Evolutionary conservation across 2,888 invertebrate genomes (phyloP), one percentile per base, ranked within the genome.

Genomic region (Chironomus riparius): DNA sequence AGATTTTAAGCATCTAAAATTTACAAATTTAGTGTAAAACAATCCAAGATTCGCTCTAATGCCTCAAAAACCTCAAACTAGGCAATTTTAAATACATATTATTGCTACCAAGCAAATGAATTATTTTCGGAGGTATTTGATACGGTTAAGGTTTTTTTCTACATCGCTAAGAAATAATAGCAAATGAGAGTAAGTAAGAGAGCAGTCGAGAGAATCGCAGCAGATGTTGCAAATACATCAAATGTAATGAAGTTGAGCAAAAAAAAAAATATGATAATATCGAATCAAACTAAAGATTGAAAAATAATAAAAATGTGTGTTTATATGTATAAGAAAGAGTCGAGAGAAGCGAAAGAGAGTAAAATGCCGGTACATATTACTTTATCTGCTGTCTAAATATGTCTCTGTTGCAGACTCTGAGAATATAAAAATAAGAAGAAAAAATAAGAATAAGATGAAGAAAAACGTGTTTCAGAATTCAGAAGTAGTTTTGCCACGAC

Each of bases 401-500:
- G 65, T 65, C 65, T 21, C 65, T 24, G 13, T 5, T 21, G 65
- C 65, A 65, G 65, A 65, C 65, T 65, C 65, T 24, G 22, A 6
- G 22, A 65, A 24, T 65, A 22, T 13, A 22, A 65, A 15, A 56
- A 56, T n/a, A 15, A 65, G 56, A 56, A 56, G 50, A n/a, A 15
- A 18, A 7, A 18, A 56, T 56, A 18, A 56, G 4, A 56, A 56
- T 24, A 65, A 65, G 21, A 65, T 21, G 65, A 65, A 65, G 65
- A 21, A 65, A 65, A 65, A 65, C 65, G 21, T 65, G 65, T 65
- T 65, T 65, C 65, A 65, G 65, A 65, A 65, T 24, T 21, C 65
- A 24, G 65, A 65, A 65, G 65, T 65, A 65, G 65, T 65, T 65
- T 24, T 65, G 65, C 65, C 65, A 65, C 65, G 65, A 65, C 65